Evolutionary conservation across 2,888 invertebrate genomes (phyloP).

Genomic region (Gari tellinella): DNA sequence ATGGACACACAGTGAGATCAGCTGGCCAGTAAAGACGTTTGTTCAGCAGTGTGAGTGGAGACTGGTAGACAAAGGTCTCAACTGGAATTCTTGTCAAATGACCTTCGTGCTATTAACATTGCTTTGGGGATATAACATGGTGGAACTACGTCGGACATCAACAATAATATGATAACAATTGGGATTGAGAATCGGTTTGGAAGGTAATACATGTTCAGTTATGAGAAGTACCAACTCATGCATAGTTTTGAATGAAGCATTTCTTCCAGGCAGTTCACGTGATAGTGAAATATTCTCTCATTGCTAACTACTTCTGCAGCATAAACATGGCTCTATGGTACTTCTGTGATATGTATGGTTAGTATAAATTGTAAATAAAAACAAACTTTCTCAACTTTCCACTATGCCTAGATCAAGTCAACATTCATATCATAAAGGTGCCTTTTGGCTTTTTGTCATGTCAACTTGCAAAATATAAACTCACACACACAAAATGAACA

Average conservation of each 20-base stretch:
- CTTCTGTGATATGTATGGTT: no score
- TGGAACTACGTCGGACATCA: no score
- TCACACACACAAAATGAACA: no score
- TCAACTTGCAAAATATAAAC: no score
- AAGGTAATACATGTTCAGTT: slow-evolving; percentile 36
- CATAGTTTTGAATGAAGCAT: slow-evolving; percentile 27
- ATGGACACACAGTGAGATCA: not conserved
- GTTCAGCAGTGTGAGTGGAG: slow-evolving; percentile 29
- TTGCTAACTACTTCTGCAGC: slow-evolving; percentile 1
- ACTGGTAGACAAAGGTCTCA: slow-evolving; percentile 12
- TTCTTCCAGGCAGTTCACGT: not conserved
- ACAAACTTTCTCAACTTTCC: slow-evolving; percentile 2
- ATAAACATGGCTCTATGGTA: not conserved
- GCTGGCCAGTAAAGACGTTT: slow-evolving; percentile 4
- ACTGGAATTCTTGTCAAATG: not conserved
- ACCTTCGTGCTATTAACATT: not conserved
- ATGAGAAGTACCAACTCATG: slow-evolving; percentile 40
- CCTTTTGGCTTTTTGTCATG: no score
- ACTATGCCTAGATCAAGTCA: slow-evolving; percentile 1
- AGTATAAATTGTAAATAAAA: no score
- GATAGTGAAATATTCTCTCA: no score
- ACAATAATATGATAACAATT: no score
- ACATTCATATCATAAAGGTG: not conserved
- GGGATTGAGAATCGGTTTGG: slow-evolving; percentile 30
- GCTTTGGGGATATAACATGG: no score